Evolutionary conservation across 2,113 vertebrate genomes (phyloP).

Genomic region (Percopsis transmontana): DNA sequence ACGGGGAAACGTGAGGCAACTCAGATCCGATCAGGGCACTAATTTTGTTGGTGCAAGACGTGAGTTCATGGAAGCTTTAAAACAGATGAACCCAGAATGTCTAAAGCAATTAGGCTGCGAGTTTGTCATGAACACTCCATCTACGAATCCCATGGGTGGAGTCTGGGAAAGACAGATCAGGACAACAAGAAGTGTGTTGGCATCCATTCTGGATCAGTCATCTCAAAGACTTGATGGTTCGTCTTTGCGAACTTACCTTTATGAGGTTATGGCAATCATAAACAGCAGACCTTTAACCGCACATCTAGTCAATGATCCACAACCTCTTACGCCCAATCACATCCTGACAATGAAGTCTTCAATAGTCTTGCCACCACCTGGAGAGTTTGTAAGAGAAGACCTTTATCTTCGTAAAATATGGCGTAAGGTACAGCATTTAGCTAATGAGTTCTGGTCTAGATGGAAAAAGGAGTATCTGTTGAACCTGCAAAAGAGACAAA

Average conservation of each 20-base stretch:
- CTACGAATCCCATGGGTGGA: conserved; percentile 8
- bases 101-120: conserved; percentile 13
- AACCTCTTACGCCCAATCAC: background rate
- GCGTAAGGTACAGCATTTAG: background rate
- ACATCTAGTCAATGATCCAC: conserved; percentile 10
- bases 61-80: conserved; percentile 4
- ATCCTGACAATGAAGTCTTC: background rate
- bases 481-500: conserved; percentile 16
- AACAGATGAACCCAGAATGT: conserved; percentile 1
- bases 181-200: conserved; percentile 9
- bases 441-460: background rate
- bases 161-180: conserved; percentile 24
- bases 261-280: conserved; percentile 23
- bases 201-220: conserved; percentile 17
- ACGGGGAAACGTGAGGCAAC: background rate
- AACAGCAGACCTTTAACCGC: conserved; percentile 18
- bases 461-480: conserved; percentile 4
- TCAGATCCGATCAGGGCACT: background rate
- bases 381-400: background rate
- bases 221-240: conserved; percentile 20
- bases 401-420: background rate
- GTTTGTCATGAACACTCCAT: conserved; percentile 20
- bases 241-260: conserved; percentile 15
- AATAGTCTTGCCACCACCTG: background rate
- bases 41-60: conserved; percentile 4